Conservation (phyloP, 2,888 invertebrate genomes). For the Pterostichus niger region DNA sequence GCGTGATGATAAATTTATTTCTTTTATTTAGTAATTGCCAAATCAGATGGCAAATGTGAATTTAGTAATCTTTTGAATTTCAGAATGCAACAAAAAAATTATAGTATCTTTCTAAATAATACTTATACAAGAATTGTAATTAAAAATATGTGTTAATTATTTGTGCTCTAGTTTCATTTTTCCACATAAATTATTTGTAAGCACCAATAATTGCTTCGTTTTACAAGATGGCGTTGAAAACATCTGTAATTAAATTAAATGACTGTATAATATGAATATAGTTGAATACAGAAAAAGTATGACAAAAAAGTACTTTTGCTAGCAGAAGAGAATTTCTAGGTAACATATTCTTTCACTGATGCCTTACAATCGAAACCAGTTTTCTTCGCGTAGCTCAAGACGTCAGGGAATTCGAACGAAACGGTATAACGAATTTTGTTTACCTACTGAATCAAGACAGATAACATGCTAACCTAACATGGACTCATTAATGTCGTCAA, state of each 20-base stretch:
- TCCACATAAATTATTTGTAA: neutral
- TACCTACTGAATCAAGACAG: neutral
- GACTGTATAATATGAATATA: neutral
- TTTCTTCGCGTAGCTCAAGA: neutral
- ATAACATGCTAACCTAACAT: neutral
- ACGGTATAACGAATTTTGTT: slow-evolving; percentile 5
- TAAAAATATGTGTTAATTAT: neutral
- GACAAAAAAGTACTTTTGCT: slow-evolving; percentile 55
- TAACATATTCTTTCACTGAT: slow-evolving; percentile 57
- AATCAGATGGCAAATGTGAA: too few relatives aligned
- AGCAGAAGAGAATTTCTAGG: slow-evolving; percentile 26
- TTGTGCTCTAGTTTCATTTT: neutral
- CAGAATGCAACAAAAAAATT: too few relatives aligned
- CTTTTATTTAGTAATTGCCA: too few relatives aligned
- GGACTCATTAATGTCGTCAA: neutral
- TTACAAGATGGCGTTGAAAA: neutral
- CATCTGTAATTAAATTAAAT: neutral
- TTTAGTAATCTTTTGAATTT: too few relatives aligned
- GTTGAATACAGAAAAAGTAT: slow-evolving; percentile 35
- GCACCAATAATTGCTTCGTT: neutral
- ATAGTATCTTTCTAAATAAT: too few relatives aligned
- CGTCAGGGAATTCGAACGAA: neutral
- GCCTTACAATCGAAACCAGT: slow-evolving; percentile 41
- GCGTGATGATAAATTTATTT: too few relatives aligned
- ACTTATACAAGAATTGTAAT: too few relatives aligned